phyloP scores from a whole-genome alignment of 2,888 invertebrate genomes.

The Agrilus mali region DNA sequence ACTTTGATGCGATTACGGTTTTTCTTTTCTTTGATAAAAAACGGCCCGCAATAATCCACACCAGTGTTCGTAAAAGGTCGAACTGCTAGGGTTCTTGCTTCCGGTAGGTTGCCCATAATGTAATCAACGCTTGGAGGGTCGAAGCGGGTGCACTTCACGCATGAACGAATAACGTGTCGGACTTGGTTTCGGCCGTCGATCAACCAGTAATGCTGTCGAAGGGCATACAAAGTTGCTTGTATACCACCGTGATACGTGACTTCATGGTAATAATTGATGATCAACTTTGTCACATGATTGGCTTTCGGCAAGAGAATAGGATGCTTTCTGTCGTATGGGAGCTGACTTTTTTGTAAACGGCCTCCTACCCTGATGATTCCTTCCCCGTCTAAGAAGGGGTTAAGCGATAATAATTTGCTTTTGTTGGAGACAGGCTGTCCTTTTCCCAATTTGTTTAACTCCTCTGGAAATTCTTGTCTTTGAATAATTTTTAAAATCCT shows the following conservation, averaged over 20 bases:
- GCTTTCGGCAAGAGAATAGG: constrained; percentile 9
- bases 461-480: neutral
- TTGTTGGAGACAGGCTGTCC: neutral
- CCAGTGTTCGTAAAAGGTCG: constrained; percentile 16
- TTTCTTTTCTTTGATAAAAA: constrained; percentile 12
- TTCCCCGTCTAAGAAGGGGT: constrained; percentile 12
- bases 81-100: constrained; percentile 11
- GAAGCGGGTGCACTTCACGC: constrained; percentile 5
- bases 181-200: constrained; percentile 3
- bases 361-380: constrained; percentile 11
- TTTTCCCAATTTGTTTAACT: neutral
- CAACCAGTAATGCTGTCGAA: constrained; percentile 7
- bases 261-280: constrained; percentile 9
- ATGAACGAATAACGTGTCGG: constrained; percentile 1
- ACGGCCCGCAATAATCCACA: constrained; percentile 19
- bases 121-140: constrained; percentile 1
- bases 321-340: constrained; percentile 2
- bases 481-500: no score
- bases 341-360: constrained; percentile 1
- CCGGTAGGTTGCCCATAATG: constrained; percentile 20
- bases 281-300: constrained; percentile 8
- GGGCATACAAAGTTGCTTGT: constrained; percentile 5
- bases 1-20: constrained; percentile 7
- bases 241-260: constrained; percentile 8
- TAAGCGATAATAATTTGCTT: constrained; percentile 8